Evolutionary conservation across 1,140 invertebrate genomes (phyloP), one percentile per base, ranked within the genome.

Genomic region (Pseudoatta argentina): DNA sequence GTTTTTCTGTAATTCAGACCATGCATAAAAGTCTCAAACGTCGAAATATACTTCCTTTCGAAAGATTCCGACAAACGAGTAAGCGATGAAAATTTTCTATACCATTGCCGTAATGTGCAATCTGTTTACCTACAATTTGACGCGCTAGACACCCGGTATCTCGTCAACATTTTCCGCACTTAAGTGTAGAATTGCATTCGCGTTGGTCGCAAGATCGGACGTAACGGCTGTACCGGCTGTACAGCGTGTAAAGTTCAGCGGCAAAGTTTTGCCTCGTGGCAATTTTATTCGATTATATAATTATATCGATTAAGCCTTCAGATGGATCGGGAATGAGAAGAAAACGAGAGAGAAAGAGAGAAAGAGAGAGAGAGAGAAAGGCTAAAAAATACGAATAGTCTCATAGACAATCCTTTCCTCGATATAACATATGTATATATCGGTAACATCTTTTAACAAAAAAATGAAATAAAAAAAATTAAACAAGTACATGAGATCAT

Each of bases 271-370:
- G 83, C 88, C 88, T 83, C 63, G 75, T 73, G 76, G 78, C 53
- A 85, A 88, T 92, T 93, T 92, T 91, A 92, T 94, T 93, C 88
- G 90, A 92, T 94, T 94, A 94, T 89, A 92, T 94, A 94, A 94
- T 94, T 94, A 93, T 94, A 93, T 92, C 90, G 88, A 86, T 91
- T 91, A 92, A 93, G 87, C 12, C 30, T 3, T 53, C 0, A 61
- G 21, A 12, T 5, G n/a, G n/a, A 57, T 57, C 55, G 55, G n/a
- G 18, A 12, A 34, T 18, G 48, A 21, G 48, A 48, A 24, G 34
- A 24, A 59, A 30, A 44, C 53, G 3, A 59, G 21, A 24, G 10
- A 24, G 27, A 30, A 2, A 30, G 27, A 30, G 27, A 30, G 27
- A 30, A 2, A 30, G 27, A 30, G 27, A 21, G 8, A 21, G 1